These are phyloP conservation scores for Psilopogon haemacephalus DNA, from an alignment of 2,113 vertebrate species.

Conservation along the genomic window DNA sequence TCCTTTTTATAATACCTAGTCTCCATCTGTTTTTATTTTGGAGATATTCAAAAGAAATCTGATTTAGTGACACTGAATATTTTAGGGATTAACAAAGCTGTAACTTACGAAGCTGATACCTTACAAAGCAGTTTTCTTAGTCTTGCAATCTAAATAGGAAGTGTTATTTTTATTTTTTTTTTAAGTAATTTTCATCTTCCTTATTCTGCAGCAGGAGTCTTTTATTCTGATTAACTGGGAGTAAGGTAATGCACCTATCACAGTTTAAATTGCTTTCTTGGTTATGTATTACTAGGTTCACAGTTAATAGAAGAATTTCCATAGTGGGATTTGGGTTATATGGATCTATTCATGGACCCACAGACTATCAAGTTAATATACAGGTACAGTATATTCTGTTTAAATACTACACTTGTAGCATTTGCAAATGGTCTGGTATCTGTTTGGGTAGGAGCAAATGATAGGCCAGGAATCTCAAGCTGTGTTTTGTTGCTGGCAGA, in stretches of 20 bases:
- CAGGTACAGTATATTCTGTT: slow-evolving; percentile 79
- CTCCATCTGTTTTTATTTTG: neutral
- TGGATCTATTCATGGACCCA: slow-evolving; percentile 94
- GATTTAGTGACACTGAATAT: neutral
- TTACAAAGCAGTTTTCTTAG: neutral
- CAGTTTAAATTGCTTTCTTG: neutral
- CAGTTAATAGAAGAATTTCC: slow-evolving; percentile 92
- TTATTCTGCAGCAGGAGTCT: neutral
- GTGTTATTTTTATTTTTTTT: too few relatives aligned
- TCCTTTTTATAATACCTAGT: neutral
- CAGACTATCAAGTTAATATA: slow-evolving; percentile 96
- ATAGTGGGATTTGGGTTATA: slow-evolving; percentile 94
- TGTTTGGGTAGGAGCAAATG: neutral
- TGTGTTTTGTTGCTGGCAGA: neutral
- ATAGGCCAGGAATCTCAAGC: neutral
- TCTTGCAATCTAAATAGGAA: neutral
- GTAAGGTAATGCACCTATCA: neutral
- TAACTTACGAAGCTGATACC: neutral
- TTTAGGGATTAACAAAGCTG: neutral
- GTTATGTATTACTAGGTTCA: slow-evolving; percentile 80
- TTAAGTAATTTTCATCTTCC: neutral
- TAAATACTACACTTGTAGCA: neutral
- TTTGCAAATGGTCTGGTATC: neutral
- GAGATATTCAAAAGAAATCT: neutral
- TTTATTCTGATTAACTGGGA: neutral